Conservation (phyloP, 2,888 invertebrate genomes). For the Coleophora deauratella region DNA sequence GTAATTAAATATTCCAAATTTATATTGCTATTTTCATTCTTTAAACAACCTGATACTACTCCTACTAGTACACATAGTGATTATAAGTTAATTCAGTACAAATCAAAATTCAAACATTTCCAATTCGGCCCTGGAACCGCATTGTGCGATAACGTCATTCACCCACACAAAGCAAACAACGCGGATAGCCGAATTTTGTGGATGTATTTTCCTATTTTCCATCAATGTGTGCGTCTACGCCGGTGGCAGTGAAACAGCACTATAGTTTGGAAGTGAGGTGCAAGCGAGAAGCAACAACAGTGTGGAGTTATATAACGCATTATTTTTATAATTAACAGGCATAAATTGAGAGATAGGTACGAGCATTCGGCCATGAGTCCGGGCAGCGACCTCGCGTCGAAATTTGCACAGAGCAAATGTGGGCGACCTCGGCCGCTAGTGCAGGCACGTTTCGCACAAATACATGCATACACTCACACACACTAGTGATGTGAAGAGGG, state of each 20-base stretch:
- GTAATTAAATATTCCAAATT: too few relatives aligned
- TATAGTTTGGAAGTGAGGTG: slow-evolving; percentile 21
- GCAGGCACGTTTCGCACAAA: too few relatives aligned
- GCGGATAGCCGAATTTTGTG: slow-evolving; percentile 59
- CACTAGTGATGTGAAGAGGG: slow-evolving; percentile 21
- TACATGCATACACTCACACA: slow-evolving; percentile 22
- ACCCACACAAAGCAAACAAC: slow-evolving; percentile 50
- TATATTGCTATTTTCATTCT: too few relatives aligned
- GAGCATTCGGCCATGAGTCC: slow-evolving; percentile 60
- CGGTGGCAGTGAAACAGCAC: slow-evolving; percentile 35
- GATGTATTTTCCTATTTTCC: slow-evolving; percentile 65
- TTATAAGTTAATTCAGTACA: too few relatives aligned
- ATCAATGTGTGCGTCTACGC: slow-evolving; percentile 52
- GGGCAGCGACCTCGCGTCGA: slow-evolving; percentile 66
- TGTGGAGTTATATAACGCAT: slow-evolving; percentile 68
- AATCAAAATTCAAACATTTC: slow-evolving; percentile 16
- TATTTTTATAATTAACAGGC: slow-evolving; percentile 75
- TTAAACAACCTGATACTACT: too few relatives aligned
- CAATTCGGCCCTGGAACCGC: slow-evolving; percentile 66
- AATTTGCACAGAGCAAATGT: slow-evolving; percentile 74
- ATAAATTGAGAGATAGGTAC: slow-evolving; percentile 69
- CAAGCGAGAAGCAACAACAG: slow-evolving; percentile 28
- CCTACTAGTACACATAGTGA: too few relatives aligned
- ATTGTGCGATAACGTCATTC: slow-evolving; percentile 71
- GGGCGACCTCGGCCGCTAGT: slow-evolving; percentile 61